Evolutionary conservation across 2,797 vertebrate genomes (phyloP).

Genomic region (Chaetodon trifasciatus): DNA sequence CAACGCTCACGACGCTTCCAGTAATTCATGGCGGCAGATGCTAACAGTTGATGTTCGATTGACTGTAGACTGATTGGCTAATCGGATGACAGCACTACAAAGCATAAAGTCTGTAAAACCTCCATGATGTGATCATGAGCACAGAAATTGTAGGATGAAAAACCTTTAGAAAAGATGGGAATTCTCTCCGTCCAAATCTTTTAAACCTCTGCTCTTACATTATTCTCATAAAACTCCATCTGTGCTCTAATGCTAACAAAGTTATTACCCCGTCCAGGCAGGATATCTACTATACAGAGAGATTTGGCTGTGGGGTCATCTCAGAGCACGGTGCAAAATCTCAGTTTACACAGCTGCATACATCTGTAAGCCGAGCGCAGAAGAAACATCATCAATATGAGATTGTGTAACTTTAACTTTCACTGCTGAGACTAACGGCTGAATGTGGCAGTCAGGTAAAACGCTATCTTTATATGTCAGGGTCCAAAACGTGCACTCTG

Average conservation of each 20-base stretch:
- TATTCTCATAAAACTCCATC: neutral
- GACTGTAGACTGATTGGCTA: neutral
- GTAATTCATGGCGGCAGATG: constrained; percentile 45
- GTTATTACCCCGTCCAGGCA: neutral
- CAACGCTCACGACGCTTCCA: constrained; percentile 32
- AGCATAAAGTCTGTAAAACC: neutral
- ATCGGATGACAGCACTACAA: neutral
- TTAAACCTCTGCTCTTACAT: neutral
- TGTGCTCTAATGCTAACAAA: neutral
- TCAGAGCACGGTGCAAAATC: constrained; percentile 18
- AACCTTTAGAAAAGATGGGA: neutral
- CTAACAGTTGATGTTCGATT: neutral
- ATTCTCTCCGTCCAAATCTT: neutral
- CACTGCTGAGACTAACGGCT: neutral
- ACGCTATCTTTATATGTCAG: neutral
- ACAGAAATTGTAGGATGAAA: neutral
- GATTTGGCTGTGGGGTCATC: neutral
- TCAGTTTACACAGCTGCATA: constrained; percentile 60
- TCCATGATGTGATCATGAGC: neutral
- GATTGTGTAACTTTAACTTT: constrained; percentile 28
- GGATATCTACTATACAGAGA: neutral
- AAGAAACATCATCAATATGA: neutral
- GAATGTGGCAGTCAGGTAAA: constrained; percentile 6
- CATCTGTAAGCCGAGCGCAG: constrained; percentile 13
- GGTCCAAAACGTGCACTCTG: constrained; percentile 25